Conservation (phyloP, 2,113 vertebrate genomes). For the Chamaetylas fuelleborni region DNA sequence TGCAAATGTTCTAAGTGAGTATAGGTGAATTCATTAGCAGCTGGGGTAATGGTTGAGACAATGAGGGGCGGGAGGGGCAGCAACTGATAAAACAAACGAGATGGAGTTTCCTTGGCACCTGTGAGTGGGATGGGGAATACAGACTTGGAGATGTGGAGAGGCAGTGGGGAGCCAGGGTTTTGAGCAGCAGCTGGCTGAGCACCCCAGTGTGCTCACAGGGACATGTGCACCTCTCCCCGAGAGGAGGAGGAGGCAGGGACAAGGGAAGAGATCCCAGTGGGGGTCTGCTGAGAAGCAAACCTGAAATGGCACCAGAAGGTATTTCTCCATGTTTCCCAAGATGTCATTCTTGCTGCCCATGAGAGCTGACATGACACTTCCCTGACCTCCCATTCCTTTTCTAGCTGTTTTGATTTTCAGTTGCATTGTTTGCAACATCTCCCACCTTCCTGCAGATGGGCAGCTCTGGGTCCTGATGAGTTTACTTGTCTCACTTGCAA, state of each 20-base stretch:
- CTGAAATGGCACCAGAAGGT: background rate
- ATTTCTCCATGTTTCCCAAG: background rate
- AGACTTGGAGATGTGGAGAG: background rate
- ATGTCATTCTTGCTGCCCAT: background rate
- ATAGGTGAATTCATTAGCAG: background rate
- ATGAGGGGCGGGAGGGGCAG: rapidly evolving
- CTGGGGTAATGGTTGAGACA: background rate
- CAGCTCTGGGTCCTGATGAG: background rate
- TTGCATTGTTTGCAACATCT: background rate
- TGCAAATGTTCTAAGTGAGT: background rate
- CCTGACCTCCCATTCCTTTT: background rate
- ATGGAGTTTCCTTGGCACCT: background rate
- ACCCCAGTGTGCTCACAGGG: rapidly evolving
- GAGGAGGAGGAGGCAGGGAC: background rate
- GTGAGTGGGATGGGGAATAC: background rate
- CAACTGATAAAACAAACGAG: background rate
- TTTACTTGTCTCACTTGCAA: background rate
- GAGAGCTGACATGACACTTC: background rate
- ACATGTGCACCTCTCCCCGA: rapidly evolving
- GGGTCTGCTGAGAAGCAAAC: background rate
- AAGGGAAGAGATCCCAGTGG: background rate
- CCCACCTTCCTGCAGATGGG: background rate
- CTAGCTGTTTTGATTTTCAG: background rate
- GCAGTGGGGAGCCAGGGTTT: background rate
- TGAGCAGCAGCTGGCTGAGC: background rate